phyloP scores from a whole-genome alignment of 2,113 vertebrate genomes.

The Urocitellus parryii region DNA sequence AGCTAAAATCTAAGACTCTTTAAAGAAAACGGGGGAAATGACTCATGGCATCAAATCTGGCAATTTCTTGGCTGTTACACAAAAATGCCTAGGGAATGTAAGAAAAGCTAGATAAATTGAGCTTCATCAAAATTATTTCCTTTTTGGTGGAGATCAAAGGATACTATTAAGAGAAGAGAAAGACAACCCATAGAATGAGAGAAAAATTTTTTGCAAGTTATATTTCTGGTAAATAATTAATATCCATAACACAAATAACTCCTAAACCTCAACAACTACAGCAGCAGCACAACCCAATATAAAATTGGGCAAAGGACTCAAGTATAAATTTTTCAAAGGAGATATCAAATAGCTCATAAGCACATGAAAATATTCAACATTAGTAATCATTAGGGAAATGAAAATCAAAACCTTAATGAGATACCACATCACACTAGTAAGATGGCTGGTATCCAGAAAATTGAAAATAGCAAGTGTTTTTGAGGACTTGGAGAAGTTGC shows the following conservation, averaged over 20 bases:
- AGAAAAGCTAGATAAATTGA: background rate
- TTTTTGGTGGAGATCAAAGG: background rate
- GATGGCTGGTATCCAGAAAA: background rate
- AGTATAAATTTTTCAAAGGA: background rate
- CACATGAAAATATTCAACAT: background rate
- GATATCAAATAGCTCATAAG: background rate
- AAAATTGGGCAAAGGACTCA: background rate
- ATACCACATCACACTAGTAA: background rate
- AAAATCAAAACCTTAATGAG: background rate
- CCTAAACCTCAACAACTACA: background rate
- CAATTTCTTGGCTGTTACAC: background rate
- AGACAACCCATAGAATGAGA: background rate
- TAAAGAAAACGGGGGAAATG: background rate
- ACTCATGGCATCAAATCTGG: background rate
- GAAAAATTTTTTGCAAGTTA: background rate
- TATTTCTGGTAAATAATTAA: background rate
- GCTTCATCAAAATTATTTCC: background rate
- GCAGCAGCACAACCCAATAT: background rate
- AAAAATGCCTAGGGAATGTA: background rate
- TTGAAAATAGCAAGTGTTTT: background rate
- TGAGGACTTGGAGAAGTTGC: background rate
- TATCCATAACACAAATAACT: background rate
- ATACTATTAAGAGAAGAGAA: background rate
- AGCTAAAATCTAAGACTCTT: background rate
- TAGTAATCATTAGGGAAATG: background rate